Evolutionary conservation across 92 coral and sea anemone genomes (phyloP).

Genomic region (Parazoanthus darwini): DNA sequence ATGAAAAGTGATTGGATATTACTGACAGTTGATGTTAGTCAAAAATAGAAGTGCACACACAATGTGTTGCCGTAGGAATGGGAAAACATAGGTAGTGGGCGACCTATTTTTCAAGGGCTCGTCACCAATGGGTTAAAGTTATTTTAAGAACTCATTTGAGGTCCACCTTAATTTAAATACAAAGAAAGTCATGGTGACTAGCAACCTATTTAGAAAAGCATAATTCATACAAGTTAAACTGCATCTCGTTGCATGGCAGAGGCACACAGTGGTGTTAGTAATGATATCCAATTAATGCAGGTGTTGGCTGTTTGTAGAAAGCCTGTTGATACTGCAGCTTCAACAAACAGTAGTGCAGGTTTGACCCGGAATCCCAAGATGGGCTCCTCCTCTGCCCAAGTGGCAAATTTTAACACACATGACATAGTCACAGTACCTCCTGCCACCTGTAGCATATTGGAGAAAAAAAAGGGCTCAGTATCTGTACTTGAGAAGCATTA

Average conservation of each 20-base stretch:
- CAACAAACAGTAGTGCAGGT: conserved; percentile 6
- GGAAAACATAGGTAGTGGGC: background rate
- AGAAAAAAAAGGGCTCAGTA: conserved; percentile 3
- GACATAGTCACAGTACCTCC: conserved; percentile 6
- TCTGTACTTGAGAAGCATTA: background rate
- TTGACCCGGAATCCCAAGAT: conserved; percentile 9
- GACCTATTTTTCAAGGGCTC: background rate
- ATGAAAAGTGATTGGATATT: conserved; percentile 14
- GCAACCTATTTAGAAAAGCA: background rate
- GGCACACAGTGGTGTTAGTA: background rate
- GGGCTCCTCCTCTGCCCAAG: conserved; percentile 16
- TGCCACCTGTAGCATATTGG: conserved; percentile 9
- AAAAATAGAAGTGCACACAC: background rate
- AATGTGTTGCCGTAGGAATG: background rate
- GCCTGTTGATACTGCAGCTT: background rate
- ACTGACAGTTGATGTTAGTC: background rate
- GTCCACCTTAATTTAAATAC: background rate
- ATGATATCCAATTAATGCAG: conserved; percentile 4
- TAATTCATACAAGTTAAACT: conserved; percentile 2
- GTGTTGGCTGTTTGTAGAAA: conserved; percentile 15
- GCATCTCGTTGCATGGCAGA: conserved; percentile 11
- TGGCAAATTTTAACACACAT: conserved; percentile 12
- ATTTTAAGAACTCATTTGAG: conserved; percentile 13
- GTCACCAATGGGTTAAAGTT: conserved; percentile 1
- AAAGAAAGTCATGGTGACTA: background rate